These are phyloP conservation scores for Osmerus eperlanus DNA, from an alignment of 2,113 vertebrate genomes.

Conservation along the genomic window DNA sequence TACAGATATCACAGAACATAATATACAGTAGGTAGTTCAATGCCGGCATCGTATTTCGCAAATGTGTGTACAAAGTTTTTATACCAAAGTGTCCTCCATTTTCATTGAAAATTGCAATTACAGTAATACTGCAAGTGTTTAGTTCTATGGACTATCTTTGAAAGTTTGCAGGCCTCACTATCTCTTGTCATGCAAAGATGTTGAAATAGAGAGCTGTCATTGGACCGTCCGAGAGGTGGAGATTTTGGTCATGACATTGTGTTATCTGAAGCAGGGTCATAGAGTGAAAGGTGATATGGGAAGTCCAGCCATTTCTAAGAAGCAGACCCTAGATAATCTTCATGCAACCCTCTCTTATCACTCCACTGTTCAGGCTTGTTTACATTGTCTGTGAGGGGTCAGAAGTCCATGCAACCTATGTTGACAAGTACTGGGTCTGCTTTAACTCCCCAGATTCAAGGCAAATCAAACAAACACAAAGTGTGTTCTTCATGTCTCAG, in stretches of 20 bases:
- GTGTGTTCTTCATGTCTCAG: slow-evolving; percentile 45
- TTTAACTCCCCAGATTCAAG: slow-evolving; percentile 58
- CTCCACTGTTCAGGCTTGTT: slow-evolving; percentile 67
- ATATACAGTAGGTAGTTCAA: too few species aligned
- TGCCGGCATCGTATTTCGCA: too few species aligned
- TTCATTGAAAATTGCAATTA: background rate
- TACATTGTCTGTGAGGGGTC: slow-evolving; percentile 66
- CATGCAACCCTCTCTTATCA: slow-evolving; percentile 64
- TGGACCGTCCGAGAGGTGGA: slow-evolving; percentile 26
- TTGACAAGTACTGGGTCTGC: slow-evolving; percentile 37
- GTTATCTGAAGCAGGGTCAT: slow-evolving; percentile 46
- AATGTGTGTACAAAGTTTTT: too few species aligned
- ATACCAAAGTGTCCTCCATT: too few species aligned
- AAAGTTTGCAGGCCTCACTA: too few species aligned
- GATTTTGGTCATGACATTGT: slow-evolving; percentile 39
- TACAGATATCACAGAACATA: background rate
- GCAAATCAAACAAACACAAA: slow-evolving; percentile 43
- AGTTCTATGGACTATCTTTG: too few species aligned
- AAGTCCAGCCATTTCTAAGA: slow-evolving; percentile 50
- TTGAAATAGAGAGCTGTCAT: slow-evolving; percentile 13
- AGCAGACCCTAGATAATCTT: slow-evolving; percentile 47
- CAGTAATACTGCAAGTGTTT: too few species aligned
- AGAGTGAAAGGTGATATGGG: slow-evolving; percentile 37
- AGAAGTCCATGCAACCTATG: slow-evolving; percentile 59
- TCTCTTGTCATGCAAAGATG: too few species aligned